Conservation (phyloP, 1,140 invertebrate genomes). For the Drosophila rufa region DNA sequence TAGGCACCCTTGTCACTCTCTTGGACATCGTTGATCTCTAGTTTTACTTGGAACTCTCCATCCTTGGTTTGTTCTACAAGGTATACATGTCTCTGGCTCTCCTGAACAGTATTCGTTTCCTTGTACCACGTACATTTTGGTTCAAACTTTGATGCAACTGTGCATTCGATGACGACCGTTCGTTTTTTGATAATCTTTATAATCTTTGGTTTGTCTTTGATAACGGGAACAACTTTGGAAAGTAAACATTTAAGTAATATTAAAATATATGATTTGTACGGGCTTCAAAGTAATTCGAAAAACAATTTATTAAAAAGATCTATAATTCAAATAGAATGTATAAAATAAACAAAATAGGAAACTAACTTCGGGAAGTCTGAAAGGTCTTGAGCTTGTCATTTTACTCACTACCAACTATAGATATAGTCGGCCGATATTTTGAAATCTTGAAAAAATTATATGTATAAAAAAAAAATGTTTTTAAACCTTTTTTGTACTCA, state of each 20-base stretch:
- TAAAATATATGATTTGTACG: background rate
- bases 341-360: background rate
- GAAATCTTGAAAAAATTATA: background rate
- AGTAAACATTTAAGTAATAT: constrained; percentile 11
- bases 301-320: background rate
- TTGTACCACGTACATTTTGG: constrained; percentile 96
- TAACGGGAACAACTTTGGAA: constrained; percentile 94
- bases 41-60: constrained; percentile 92
- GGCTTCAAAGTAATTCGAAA: background rate
- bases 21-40: constrained; percentile 93
- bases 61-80: constrained; percentile 77
- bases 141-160: constrained; percentile 94
- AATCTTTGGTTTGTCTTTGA: constrained; percentile 95
- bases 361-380: background rate
- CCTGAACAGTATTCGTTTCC: constrained; percentile 91
- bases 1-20: constrained; percentile 94
- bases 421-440: too few species aligned
- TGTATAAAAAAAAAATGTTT: too few species aligned
- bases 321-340: too few species aligned
- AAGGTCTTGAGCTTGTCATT: too few species aligned
- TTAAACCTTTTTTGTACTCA: constrained; percentile 86
- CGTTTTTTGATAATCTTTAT: constrained; percentile 95
- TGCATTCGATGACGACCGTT: constrained; percentile 95
- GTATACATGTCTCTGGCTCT: constrained; percentile 86
- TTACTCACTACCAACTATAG: too few species aligned